Evolutionary conservation across 2,113 vertebrate genomes (phyloP), one percentile per base, ranked within the genome.

Genomic region (Toxotes chatareus): DNA sequence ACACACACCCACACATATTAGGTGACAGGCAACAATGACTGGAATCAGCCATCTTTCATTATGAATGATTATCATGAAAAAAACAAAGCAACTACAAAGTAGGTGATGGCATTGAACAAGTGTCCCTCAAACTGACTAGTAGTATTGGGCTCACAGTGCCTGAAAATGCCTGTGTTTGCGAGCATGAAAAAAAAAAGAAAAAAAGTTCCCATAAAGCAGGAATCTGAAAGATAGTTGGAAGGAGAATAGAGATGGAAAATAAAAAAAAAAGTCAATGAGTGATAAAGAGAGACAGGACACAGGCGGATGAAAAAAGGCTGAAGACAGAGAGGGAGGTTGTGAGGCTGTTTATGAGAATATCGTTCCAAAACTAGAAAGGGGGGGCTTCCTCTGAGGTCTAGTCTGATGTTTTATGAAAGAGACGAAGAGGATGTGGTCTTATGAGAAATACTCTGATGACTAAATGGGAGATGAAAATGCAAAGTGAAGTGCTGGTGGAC

Each of bases 271-370:
- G 27, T 19, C 31, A 8, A 51, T 32, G 23, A 51, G 32, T 31
- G 47, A 46, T 4, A 17, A 47, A 47, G 46, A 47, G 42, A 44
- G 2, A 47, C 46, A 51, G 5, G 21, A 17, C 16, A 53, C 9
- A 23, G 51, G 3, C 21, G 23, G 21, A n/a, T n/a, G 17, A 53
- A 53, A n/a, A 42, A 36, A 53, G 16, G 17, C 5, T 34, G 23
- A 55, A 16, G 19, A 16, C 51, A 57, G n/a, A 60, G 23, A 32
- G 4, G 17, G 23, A 75, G 55, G 55, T 61, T 34, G 27, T 61
- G 75, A n/a, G 44, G 56, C 14, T 56, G 27, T 51, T 42, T 51
- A 27, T 72, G 32, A 82, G 31, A 53, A 7, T 12, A 57, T 13
- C 0, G 4, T 21, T 4, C 12, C 3, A 38, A 9, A 51, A 49